Percentiles rank a stretch among this genome's conserved stretches.
Conservation (phyloP, 2,797 vertebrate genomes). For the Epinephelus coioides region DNA sequence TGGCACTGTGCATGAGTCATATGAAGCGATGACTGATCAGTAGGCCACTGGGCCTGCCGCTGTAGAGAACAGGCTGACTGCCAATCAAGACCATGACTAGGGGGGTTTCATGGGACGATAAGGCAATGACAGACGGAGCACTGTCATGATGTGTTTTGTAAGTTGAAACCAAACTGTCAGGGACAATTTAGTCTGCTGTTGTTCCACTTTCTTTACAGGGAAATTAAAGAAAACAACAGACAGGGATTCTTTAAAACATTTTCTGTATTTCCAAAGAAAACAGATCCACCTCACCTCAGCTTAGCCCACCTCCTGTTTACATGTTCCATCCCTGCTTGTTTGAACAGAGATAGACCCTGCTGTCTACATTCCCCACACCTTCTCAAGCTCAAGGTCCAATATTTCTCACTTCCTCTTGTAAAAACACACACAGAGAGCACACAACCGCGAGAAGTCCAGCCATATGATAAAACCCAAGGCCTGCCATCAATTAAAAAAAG, state of each 20-base stretch:
- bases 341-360: slow-evolving; percentile 70
- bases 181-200: slow-evolving; percentile 17
- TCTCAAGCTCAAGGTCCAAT: slow-evolving; percentile 80
- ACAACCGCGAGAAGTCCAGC: slow-evolving; percentile 26
- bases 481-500: slow-evolving; percentile 22
- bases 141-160: slow-evolving; percentile 5
- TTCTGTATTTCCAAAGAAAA: slow-evolving; percentile 7
- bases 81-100: background rate
- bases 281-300: background rate
- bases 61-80: slow-evolving; percentile 7
- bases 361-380: slow-evolving; percentile 80
- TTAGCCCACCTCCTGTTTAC: slow-evolving; percentile 42
- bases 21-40: slow-evolving; percentile 49
- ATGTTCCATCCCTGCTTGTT: slow-evolving; percentile 59
- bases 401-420: slow-evolving; percentile 73
- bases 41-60: slow-evolving; percentile 4
- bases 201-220: slow-evolving; percentile 30
- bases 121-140: slow-evolving; percentile 14
- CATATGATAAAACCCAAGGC: slow-evolving; percentile 32
- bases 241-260: slow-evolving; percentile 1
- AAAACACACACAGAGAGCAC: slow-evolving; percentile 14
- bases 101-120: background rate
- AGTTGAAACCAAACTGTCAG: slow-evolving; percentile 21
- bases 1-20: slow-evolving; percentile 64
- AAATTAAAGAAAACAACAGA: slow-evolving; percentile 34